Base-by-base conservation (phyloP, 2,888 invertebrate genomes). In the Hemithea aestivaria region DNA sequence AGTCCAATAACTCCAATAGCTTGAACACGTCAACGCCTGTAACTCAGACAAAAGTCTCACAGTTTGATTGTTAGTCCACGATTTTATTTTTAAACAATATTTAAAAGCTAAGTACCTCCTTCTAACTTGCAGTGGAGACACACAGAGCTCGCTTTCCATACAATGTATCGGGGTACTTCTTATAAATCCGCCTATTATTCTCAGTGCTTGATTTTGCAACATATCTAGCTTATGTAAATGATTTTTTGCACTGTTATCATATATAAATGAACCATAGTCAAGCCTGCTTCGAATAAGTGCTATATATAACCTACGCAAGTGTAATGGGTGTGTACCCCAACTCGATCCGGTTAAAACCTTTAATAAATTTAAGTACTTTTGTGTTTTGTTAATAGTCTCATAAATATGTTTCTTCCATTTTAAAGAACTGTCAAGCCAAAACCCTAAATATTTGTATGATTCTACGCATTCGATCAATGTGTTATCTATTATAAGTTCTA, bases 141-240 rank as follows among this genome's bases (percentile, higher is more conserved):
- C 11, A 26, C 16, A 16, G 11, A 26, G 26, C 11, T 26, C 26
- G 10, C 1, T 26, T n/a, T 26, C 26, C 26, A 11, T 26, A 7
- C 7, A 10, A 9, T 26, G 26, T 26, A 26, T 7, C 10, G 11
- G 26, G 1, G 11, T 26, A 11, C 11, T 26, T 26, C 10, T 26
- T 10, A 26, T 26, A 11, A 26, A 26, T 11, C 26, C 26, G 6
- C 26, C 26, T 7, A 26, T 26, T 26, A 11, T 26, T 26, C 26
- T 26, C 7, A 26, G 10, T 6, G 26, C 26, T 11, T 26, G 26
- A 9, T 26, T 26, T 26, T 26, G 26, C 11, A 26, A 10, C 26
- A 10, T 26, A 7, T 26, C 11, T 10, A 26, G 6, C 10, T 26
- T 26, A 11, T 26, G n/a, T 2, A 10, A 10, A 26, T 26, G 25